Evolutionary conservation across 1,140 invertebrate species (phyloP).

Genomic region (Holotrichia oblita): DNA sequence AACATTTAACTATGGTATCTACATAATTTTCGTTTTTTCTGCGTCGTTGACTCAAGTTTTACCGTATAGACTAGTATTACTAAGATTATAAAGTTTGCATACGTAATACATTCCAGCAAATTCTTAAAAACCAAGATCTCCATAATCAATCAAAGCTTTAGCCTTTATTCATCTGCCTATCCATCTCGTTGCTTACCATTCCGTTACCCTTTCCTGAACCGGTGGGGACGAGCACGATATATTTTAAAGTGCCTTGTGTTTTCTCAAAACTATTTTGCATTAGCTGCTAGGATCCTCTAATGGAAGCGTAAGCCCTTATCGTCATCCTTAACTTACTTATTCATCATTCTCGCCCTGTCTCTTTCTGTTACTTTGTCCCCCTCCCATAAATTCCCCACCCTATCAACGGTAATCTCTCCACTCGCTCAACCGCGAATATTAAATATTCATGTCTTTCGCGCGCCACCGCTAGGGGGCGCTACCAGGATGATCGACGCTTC

Average conservation of each 20-base stretch:
- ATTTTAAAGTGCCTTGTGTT: not conserved
- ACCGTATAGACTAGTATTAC: no score
- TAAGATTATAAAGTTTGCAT: no score
- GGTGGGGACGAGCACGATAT: not conserved
- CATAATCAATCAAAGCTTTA: no score
- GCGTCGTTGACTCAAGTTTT: no score
- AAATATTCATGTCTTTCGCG: constrained; percentile 5
- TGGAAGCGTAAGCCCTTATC: not conserved
- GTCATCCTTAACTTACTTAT: no score
- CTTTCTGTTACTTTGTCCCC: not conserved
- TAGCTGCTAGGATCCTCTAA: not conserved
- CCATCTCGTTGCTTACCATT: no score
- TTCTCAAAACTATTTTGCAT: constrained; percentile 13
- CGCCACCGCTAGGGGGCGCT: not conserved
- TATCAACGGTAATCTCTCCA: not conserved
- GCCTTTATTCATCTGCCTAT: no score
- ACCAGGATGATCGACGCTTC: not conserved
- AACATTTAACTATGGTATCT: no score
- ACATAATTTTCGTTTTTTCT: no score
- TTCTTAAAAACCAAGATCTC: no score
- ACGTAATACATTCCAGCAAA: not conserved
- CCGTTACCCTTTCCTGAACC: not conserved
- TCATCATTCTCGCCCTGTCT: no score
- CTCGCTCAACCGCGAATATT: constrained; percentile 11
- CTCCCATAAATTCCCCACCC: not conserved